phyloP scores from a whole-genome alignment of 2,797 vertebrate genomes.

The Centropyge bicolor region DNA sequence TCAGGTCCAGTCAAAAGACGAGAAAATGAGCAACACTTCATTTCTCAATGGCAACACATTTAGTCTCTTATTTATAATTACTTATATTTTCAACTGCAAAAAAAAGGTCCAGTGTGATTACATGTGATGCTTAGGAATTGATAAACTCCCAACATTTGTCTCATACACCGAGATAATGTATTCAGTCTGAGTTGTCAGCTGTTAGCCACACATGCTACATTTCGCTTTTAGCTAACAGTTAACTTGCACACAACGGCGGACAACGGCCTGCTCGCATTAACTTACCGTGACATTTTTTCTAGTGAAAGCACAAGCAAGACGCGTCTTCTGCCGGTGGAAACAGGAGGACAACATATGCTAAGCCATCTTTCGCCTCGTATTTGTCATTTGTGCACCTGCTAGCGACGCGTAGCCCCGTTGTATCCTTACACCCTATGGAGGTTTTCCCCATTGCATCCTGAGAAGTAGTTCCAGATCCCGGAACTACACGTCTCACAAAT shows the following conservation, averaged over 20 bases:
- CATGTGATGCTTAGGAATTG: rapidly evolving
- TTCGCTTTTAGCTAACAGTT: conserved; percentile 62
- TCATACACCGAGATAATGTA: background rate
- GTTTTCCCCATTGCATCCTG: conserved; percentile 23
- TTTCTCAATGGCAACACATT: background rate
- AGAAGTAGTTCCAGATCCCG: conserved; percentile 79
- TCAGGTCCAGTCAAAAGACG: conserved; percentile 23
- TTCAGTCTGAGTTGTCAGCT: conserved; percentile 63
- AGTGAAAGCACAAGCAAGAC: background rate
- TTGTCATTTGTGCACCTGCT: conserved; percentile 80
- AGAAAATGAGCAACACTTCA: background rate
- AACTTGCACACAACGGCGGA: background rate
- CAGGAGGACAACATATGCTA: conserved; percentile 5
- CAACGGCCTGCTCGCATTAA: background rate
- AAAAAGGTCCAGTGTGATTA: background rate
- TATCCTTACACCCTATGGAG: conserved; percentile 78
- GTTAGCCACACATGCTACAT: conserved; percentile 68
- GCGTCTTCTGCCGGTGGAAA: background rate
- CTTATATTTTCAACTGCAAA: background rate
- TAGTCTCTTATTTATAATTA: background rate
- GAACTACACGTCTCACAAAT: conserved; percentile 60
- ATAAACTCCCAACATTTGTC: background rate
- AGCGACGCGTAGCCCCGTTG: conserved; percentile 49
- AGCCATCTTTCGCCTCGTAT: conserved; percentile 34
- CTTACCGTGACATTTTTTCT: conserved; percentile 73